These are phyloP conservation scores for Patella caerulea DNA, from an alignment of 2,888 invertebrate genomes.

Conservation along the genomic window DNA sequence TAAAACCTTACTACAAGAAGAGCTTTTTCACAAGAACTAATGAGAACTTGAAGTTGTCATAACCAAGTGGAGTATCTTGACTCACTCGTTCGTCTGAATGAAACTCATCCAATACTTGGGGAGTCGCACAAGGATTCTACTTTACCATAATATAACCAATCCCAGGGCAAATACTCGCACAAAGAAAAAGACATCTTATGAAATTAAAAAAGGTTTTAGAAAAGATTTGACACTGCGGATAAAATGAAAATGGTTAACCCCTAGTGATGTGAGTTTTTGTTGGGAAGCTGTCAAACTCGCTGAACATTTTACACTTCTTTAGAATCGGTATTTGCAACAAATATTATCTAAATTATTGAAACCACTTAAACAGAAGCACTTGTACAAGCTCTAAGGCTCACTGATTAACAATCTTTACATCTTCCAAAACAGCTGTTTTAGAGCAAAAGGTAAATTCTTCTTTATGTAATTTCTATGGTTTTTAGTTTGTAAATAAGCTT, in stretches of 20 bases:
- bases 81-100: conserved; percentile 12
- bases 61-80: conserved; percentile 14
- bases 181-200: conserved; percentile 1
- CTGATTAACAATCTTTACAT: too few relatives aligned
- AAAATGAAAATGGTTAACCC: conserved; percentile 5
- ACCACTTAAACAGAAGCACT: background rate
- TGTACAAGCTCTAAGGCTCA: too few relatives aligned
- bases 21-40: conserved; percentile 13
- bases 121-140: conserved; percentile 7
- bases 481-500: too few relatives aligned
- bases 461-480: too few relatives aligned
- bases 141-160: conserved; percentile 5
- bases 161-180: background rate
- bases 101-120: conserved; percentile 5
- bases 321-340: conserved; percentile 4
- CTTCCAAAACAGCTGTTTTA: too few relatives aligned
- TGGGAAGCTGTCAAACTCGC: background rate
- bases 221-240: background rate
- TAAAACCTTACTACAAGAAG: conserved; percentile 3
- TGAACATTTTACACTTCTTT: conserved; percentile 5
- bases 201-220: conserved; percentile 2
- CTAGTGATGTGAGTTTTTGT: conserved; percentile 1
- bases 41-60: conserved; percentile 16
- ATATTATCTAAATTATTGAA: conserved; percentile 13
- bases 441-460: too few relatives aligned